phyloP scores from a whole-genome alignment of 1,140 invertebrate genomes.

The Philopotamus ludificatus region DNA sequence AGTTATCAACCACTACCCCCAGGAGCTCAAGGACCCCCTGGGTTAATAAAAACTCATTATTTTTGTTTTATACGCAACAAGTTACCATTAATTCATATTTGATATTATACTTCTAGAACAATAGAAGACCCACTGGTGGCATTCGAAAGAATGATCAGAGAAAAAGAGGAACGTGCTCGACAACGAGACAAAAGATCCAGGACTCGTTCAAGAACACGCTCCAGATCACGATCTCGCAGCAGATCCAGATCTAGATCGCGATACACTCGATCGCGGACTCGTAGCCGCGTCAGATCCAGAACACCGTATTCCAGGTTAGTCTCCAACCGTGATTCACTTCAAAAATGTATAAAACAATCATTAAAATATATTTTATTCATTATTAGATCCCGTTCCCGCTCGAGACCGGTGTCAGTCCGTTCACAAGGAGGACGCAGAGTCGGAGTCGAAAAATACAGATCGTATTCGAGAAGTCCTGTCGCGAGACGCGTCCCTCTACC shows the following conservation, averaged over 20 bases:
- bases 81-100: not conserved
- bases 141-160: conserved; percentile 79
- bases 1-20: conserved; percentile 52
- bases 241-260: conserved; percentile 43
- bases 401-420: conserved; percentile 50
- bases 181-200: conserved; percentile 64
- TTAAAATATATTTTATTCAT: conserved; percentile 16
- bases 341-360: not conserved
- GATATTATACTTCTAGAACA: conserved; percentile 2
- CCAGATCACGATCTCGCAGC: conserved; percentile 42
- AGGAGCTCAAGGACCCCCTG: conserved; percentile 47
- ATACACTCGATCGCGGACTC: conserved; percentile 45
- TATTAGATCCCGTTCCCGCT: conserved; percentile 48
- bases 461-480: conserved; percentile 35
- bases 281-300: conserved; percentile 46
- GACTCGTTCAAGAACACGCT: conserved; percentile 42
- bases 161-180: conserved; percentile 74
- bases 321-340: not conserved
- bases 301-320: conserved; percentile 53
- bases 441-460: conserved; percentile 43
- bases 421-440: conserved; percentile 46
- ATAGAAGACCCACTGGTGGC: conserved; percentile 75
- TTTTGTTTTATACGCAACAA: not conserved
- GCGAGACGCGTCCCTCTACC: conserved; percentile 4
- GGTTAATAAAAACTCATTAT: conserved; percentile 22